Conservation (phyloP, 1,140 invertebrate genomes). For the Frieseomelitta varia region DNA sequence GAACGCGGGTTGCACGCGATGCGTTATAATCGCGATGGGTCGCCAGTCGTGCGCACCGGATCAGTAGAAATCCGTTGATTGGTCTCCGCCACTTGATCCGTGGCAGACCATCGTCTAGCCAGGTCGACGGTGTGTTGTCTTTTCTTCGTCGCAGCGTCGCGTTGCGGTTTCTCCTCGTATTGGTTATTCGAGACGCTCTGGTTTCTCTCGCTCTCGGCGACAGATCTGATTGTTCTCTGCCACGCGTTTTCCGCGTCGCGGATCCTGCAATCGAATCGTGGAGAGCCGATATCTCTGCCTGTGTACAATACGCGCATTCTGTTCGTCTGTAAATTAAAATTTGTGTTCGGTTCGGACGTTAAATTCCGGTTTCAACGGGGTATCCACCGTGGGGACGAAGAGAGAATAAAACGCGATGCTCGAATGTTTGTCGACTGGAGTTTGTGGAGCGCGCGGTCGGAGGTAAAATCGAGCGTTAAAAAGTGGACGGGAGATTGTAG, state of each 20-base stretch:
- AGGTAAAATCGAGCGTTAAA: slow-evolving; percentile 12
- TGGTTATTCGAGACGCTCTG: slow-evolving; percentile 63
- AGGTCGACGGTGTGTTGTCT: slow-evolving; percentile 2
- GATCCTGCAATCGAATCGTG: background rate
- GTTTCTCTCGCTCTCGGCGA: slow-evolving; percentile 14
- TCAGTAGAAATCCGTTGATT: slow-evolving; percentile 79
- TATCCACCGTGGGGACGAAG: background rate
- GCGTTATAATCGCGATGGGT: slow-evolving; percentile 76
- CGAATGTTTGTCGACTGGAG: slow-evolving; percentile 12
- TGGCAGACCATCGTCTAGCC: slow-evolving; percentile 32
- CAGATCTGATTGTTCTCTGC: slow-evolving; percentile 59
- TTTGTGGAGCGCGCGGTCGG: background rate
- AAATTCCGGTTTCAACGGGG: slow-evolving; percentile 18
- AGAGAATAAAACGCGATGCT: background rate
- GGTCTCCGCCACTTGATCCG: slow-evolving; percentile 75
- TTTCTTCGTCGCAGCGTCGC: slow-evolving; percentile 37
- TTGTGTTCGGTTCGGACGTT: background rate
- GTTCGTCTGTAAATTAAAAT: slow-evolving; percentile 14
- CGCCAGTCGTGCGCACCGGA: slow-evolving; percentile 68
- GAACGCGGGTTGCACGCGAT: slow-evolving; percentile 44
- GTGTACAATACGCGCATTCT: background rate
- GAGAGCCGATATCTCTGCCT: background rate
- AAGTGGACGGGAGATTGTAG: background rate
- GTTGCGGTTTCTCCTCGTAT: slow-evolving; percentile 64
- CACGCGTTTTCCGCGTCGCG: slow-evolving; percentile 42